phyloP scores from a whole-genome alignment of 2,797 vertebrate species.

The Bucorvus abyssinicus region DNA sequence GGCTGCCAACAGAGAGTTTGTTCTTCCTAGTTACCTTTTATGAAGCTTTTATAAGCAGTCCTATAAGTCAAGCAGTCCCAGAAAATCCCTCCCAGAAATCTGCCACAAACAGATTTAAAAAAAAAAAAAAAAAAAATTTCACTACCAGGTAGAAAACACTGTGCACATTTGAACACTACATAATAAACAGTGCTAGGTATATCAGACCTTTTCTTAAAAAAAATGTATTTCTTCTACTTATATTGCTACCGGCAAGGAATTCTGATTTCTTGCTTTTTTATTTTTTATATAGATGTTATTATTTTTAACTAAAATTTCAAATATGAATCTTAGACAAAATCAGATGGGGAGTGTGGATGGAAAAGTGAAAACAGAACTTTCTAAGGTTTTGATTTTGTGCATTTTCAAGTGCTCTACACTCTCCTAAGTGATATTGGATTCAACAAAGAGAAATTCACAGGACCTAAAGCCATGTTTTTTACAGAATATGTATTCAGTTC shows the following conservation, averaged over 20 bases:
- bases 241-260: background rate
- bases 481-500: background rate
- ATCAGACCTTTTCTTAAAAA: background rate
- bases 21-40: background rate
- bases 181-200: background rate
- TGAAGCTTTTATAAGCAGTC: background rate
- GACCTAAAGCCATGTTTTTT: background rate
- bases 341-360: background rate
- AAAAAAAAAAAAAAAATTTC: background rate
- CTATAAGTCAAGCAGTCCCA: background rate
- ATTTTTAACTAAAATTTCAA: constrained; percentile 13
- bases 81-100: background rate
- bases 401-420: background rate
- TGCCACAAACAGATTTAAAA: background rate
- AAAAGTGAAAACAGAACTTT: background rate
- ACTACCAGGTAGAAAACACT: background rate
- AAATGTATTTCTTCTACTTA: background rate
- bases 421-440: background rate
- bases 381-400: background rate
- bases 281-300: background rate
- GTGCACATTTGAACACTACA: background rate
- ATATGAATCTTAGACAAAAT: background rate
- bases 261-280: background rate
- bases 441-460: background rate
- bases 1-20: background rate